phyloP scores from a whole-genome alignment of 1,140 invertebrate species.

The Dicyema japonicum region DNA sequence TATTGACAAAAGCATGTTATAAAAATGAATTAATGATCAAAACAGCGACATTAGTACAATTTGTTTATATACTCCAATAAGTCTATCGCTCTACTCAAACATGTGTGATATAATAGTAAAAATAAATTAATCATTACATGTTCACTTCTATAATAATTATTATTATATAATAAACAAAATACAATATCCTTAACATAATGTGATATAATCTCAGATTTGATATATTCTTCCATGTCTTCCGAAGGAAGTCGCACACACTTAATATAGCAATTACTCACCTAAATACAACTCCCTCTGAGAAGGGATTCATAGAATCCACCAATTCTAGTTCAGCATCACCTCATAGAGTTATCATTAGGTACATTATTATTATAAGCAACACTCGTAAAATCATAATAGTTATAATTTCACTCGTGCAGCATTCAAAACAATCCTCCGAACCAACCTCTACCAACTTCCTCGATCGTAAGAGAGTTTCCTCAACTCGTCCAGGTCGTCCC shows the following conservation, averaged over 20 bases:
- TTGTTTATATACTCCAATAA: constrained; percentile 87
- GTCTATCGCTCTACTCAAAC: constrained; percentile 62
- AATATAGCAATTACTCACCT: constrained; percentile 25
- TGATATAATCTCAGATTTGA: constrained; percentile 89
- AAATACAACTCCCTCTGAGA: constrained; percentile 71
- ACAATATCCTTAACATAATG: constrained; percentile 57
- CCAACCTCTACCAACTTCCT: too few species aligned
- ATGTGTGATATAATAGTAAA: constrained; percentile 78
- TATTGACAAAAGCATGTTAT: too few species aligned
- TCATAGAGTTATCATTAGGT: constrained; percentile 87
- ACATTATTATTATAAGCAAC: too few species aligned
- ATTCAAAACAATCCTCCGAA: too few species aligned
- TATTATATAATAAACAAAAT: too few species aligned
- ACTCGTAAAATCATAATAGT: too few species aligned
- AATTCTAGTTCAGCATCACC: constrained; percentile 85
- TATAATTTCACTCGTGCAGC: too few species aligned
- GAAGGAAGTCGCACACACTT: constrained; percentile 71
- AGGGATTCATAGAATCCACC: constrained; percentile 70
- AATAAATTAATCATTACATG: constrained; percentile 88
- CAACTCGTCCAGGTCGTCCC: too few species aligned
- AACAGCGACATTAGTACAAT: constrained; percentile 61
- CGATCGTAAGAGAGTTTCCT: too few species aligned
- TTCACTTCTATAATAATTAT: constrained; percentile 47
- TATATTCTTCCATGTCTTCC: constrained; percentile 94
- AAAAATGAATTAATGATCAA: too few species aligned